A percentile compares a stretch with the other conserved stretches of the same genome.
Evolutionary conservation across 1,140 invertebrate genomes (phyloP).

Genomic region (Campodea augens): DNA sequence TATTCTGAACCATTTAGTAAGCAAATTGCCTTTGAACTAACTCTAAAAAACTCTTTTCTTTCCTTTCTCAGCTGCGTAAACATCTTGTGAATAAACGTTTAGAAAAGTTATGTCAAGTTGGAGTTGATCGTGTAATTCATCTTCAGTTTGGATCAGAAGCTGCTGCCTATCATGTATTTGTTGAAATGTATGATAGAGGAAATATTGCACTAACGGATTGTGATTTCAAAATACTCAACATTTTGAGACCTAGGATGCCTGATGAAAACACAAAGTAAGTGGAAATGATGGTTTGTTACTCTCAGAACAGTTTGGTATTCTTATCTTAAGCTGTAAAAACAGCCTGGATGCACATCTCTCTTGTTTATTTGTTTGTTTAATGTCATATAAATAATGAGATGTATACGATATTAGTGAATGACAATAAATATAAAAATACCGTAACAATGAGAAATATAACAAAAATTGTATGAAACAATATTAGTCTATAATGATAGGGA

Average conservation of each 20-base stretch:
- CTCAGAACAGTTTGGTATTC: too few species aligned
- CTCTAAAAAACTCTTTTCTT: constrained; percentile 13
- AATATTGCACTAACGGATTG: constrained; percentile 90
- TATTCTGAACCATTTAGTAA: too few species aligned
- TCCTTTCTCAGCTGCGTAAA: constrained; percentile 68
- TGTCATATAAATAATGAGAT: constrained; percentile 4
- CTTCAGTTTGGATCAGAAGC: constrained; percentile 88
- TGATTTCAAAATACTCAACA: constrained; percentile 79
- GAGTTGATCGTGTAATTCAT: constrained; percentile 73
- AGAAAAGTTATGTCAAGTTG: constrained; percentile 66
- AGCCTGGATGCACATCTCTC: constrained; percentile 3
- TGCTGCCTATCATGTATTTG: constrained; percentile 84
- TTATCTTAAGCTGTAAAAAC: constrained; percentile 3
- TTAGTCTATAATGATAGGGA: too few species aligned
- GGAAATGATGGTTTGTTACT: too few species aligned
- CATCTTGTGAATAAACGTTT: constrained; percentile 91
- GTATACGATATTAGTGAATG: background rate
- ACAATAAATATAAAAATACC: too few species aligned
- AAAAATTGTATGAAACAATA: too few species aligned
- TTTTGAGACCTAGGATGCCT: too few species aligned
- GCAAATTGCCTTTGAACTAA: too few species aligned
- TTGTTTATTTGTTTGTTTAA: too few species aligned
- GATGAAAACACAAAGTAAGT: constrained; percentile 66
- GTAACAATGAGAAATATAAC: too few species aligned
- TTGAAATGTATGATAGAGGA: constrained; percentile 93